These are phyloP conservation scores for Drosophila macrospina DNA, from an alignment of 2,888 invertebrate species.

Conservation along the genomic window DNA sequence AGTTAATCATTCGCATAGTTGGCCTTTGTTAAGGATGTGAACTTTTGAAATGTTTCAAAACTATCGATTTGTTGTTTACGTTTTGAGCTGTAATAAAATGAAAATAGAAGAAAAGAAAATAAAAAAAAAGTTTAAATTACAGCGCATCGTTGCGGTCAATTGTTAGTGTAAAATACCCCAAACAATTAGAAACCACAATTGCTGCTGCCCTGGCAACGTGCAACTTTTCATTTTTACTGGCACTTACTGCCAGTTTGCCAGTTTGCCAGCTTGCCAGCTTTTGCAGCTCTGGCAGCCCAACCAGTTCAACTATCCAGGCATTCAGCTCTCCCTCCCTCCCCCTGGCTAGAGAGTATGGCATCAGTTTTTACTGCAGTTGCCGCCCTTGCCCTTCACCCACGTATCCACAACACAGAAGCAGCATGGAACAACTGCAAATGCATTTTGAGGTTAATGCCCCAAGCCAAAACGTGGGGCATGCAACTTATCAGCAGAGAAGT, in stretches of 20 bases:
- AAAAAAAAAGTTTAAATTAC: slow-evolving; percentile 58
- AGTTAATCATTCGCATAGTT: neutral
- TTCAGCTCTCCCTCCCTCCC: neutral
- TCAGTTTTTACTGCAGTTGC: slow-evolving; percentile 1
- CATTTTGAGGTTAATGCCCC: slow-evolving; percentile 75
- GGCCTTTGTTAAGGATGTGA: slow-evolving; percentile 2
- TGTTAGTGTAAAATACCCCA: slow-evolving; percentile 77
- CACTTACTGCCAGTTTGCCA: slow-evolving; percentile 48
- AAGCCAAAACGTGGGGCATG: slow-evolving; percentile 42
- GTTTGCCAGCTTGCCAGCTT: slow-evolving; percentile 26
- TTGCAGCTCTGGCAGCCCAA: slow-evolving; percentile 21
- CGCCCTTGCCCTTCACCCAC: slow-evolving; percentile 17
- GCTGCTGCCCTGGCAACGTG: slow-evolving; percentile 57
- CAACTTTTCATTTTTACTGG: slow-evolving; percentile 76
- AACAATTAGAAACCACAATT: slow-evolving; percentile 79
- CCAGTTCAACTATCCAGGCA: slow-evolving; percentile 25
- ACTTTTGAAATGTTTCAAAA: slow-evolving; percentile 16
- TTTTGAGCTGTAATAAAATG: slow-evolving; percentile 15
- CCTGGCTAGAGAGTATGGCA: slow-evolving; percentile 23
- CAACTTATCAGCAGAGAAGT: slow-evolving; percentile 4
- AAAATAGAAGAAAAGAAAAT: slow-evolving; percentile 25
- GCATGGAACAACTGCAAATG: slow-evolving; percentile 59
- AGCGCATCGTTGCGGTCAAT: slow-evolving; percentile 74
- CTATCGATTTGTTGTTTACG: slow-evolving; percentile 43
- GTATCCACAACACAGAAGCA: slow-evolving; percentile 17